Percentiles rank a stretch among this genome's conserved stretches.
phyloP scores from a whole-genome alignment of 2,797 vertebrate genomes.

The Cichlasoma orientale region DNA sequence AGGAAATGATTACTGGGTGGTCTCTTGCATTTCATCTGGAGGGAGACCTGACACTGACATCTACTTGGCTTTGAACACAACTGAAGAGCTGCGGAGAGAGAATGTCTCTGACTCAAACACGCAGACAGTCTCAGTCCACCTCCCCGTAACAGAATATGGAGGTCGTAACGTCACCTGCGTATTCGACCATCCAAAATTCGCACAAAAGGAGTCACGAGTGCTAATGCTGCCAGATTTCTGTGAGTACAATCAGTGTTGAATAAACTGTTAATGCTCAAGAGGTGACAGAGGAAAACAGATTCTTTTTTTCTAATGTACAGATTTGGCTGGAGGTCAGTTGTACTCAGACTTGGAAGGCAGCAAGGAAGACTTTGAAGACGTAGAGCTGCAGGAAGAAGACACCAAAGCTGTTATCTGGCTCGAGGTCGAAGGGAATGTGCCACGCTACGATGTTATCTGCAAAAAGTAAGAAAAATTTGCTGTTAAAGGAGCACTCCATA shows the following conservation, averaged over 20 bases:
- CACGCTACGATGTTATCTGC: conserved; percentile 71
- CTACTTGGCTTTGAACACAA: conserved; percentile 61
- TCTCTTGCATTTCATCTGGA: conserved; percentile 77
- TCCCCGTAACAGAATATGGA: conserved; percentile 55
- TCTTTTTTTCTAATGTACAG: conserved; percentile 53
- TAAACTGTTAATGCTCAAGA: background rate
- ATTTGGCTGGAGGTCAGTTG: conserved; percentile 63
- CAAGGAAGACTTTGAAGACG: conserved; percentile 2
- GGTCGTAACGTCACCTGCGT: conserved; percentile 72
- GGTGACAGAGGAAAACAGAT: background rate
- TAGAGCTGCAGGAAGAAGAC: conserved; percentile 70
- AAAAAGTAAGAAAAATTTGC: conserved; percentile 69
- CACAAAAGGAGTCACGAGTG: conserved; percentile 38
- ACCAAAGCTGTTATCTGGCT: conserved; percentile 47
- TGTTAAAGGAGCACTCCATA: background rate
- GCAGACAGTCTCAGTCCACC: conserved; percentile 48
- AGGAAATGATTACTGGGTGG: conserved; percentile 71
- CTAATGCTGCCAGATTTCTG: conserved; percentile 70
- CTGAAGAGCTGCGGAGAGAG: conserved; percentile 41
- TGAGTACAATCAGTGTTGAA: conserved; percentile 58
- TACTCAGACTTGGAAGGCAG: conserved; percentile 3
- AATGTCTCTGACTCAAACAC: conserved; percentile 19
- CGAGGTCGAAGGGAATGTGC: conserved; percentile 68
- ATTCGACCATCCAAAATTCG: conserved; percentile 72
- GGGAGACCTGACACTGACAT: conserved; percentile 76